Base-by-base conservation (phyloP, 2,113 vertebrate species). In the Labrus mixtus region DNA sequence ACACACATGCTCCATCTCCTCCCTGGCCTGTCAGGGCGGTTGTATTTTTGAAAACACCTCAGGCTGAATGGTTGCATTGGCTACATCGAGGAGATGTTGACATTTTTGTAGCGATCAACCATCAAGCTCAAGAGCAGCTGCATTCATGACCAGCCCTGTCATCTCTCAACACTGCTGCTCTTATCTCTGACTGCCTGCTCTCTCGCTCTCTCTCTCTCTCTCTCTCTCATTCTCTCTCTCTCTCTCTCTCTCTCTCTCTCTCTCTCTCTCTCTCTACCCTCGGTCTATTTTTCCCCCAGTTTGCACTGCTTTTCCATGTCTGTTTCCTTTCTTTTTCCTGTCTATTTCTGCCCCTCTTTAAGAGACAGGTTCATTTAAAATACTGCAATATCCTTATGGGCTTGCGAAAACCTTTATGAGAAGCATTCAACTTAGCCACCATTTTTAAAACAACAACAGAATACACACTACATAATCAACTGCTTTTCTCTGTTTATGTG, bases 101-200 rank as follows among this genome's bases (percentile, higher is more conserved):
- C 90, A 93, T 95, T 93, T 93, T 94, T 95, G 75, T 78, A 78
- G 92, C 93, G 80, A 71, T 95, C 90, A 93, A 92, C 92, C 94
- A 92, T 96, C 70, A 73, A 92, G 86, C 90, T 50, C 83, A 10
- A 65, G 59, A 93, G 89, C 84, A 72, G 90, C 81, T 89, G 78
- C 87, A 87, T 90, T 94, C 90, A 90, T 56, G 12, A 73, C 75
- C 87, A 68, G 76, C 69, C 92, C 88, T 89, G 75, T 69, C 78
- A 65, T 94, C 93, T 95, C 93, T 96, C 94, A 94, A 88, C 92
- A 82, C 82, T 20, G 33, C 76, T 68, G 64, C 56, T 93, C 94
- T 95, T 93, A 93, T 93, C 90, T 90, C 85, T 39, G 72, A 76
- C 43, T 57, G n/a, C 48, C 46, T 41, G 22, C 62, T 59, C 48